A percentile compares a stretch with the other conserved stretches of the same genome.
These are phyloP conservation scores for Bucco capensis DNA, from an alignment of 2,113 vertebrate genomes.

Conservation along the genomic window DNA sequence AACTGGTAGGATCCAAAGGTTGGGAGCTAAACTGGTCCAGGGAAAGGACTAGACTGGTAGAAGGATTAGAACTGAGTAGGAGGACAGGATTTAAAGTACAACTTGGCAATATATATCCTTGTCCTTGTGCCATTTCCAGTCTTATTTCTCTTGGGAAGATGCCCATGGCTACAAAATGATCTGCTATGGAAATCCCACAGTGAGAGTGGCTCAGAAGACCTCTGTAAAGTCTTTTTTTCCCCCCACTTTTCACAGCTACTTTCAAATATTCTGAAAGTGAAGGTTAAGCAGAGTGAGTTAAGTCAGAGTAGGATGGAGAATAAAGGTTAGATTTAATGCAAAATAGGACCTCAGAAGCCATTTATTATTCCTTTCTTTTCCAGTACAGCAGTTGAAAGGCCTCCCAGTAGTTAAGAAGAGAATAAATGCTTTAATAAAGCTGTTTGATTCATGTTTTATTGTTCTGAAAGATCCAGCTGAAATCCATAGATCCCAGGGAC, in stretches of 20 bases:
- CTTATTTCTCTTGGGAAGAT: neutral
- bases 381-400: neutral
- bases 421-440: neutral
- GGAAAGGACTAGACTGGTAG: neutral
- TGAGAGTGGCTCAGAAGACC: neutral
- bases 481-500: neutral
- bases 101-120: neutral
- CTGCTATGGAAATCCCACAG: neutral
- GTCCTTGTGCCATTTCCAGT: neutral
- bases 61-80: too few relatives aligned
- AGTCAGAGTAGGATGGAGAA: neutral
- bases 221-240: neutral
- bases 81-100: neutral
- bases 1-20: neutral
- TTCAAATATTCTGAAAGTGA: neutral
- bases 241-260: neutral
- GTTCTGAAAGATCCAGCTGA: neutral
- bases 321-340: neutral
- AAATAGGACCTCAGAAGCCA: neutral
- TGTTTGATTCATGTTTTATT: neutral
- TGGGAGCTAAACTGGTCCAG: neutral
- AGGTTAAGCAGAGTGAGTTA: neutral
- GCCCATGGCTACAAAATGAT: neutral
- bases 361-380: constrained; percentile 6
- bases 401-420: neutral